phyloP scores from a whole-genome alignment of 2,113 vertebrate species.

The Scophthalmus maximus region DNA sequence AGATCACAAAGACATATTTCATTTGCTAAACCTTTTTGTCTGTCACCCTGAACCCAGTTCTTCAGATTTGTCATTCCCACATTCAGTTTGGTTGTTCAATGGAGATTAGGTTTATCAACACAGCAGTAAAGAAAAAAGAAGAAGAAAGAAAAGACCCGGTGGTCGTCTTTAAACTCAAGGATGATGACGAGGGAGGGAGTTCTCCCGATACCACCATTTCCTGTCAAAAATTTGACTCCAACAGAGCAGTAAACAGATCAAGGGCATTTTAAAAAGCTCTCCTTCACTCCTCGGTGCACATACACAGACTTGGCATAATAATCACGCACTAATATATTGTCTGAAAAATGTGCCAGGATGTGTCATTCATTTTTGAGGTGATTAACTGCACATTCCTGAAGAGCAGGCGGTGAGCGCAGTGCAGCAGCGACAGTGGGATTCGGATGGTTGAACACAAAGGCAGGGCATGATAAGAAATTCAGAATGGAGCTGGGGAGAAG shows the following conservation, averaged over 20 bases:
- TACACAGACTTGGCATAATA: conserved; percentile 41
- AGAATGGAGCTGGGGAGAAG: no score
- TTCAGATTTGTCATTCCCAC: conserved; percentile 28
- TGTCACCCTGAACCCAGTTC: not conserved
- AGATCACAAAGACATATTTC: conserved; percentile 16
- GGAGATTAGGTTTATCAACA: conserved; percentile 53
- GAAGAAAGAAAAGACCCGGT: no score
- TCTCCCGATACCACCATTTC: conserved; percentile 32
- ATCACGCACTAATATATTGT: conserved; percentile 37
- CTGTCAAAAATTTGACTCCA: conserved; percentile 24
- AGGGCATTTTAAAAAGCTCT: conserved; percentile 53
- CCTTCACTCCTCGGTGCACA: conserved; percentile 19
- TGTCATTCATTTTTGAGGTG: conserved; percentile 28
- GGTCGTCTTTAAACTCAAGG: conserved; percentile 38
- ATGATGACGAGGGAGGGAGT: conserved; percentile 32
- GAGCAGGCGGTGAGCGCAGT: not conserved
- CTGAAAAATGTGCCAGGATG: conserved; percentile 35
- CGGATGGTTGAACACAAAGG: not conserved
- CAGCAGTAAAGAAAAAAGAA: conserved; percentile 32
- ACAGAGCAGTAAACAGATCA: conserved; percentile 62
- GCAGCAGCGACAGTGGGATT: conserved; percentile 2
- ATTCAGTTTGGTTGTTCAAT: conserved; percentile 40
- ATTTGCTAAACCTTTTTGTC: not conserved
- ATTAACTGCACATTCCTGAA: conserved; percentile 37
- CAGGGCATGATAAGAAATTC: not conserved